Percentiles rank a stretch among this genome's conserved stretches.
phyloP scores from a whole-genome alignment of 1,140 invertebrate species.

The Apis florea region DNA sequence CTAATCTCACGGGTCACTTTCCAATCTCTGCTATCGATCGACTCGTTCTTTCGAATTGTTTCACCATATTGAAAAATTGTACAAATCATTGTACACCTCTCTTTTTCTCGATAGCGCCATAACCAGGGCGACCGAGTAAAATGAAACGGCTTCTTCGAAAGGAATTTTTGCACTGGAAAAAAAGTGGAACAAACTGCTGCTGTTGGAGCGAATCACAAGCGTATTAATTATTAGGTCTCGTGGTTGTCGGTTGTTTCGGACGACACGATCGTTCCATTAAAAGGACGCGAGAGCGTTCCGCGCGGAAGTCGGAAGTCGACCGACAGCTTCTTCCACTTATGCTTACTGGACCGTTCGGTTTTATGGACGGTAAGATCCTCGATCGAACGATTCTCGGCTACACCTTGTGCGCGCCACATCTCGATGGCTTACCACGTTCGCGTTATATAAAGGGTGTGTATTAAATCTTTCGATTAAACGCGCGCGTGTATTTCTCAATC shows the following conservation, averaged over 20 bases:
- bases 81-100: too few species aligned
- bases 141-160: too few species aligned
- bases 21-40: slow-evolving; percentile 27
- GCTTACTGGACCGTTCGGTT: slow-evolving; percentile 16
- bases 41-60: not conserved
- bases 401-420: slow-evolving; percentile 22
- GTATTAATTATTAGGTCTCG: not conserved
- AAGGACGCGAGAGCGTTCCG: not conserved
- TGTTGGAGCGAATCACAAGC: not conserved
- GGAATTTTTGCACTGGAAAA: too few species aligned
- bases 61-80: not conserved
- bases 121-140: too few species aligned
- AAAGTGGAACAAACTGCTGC: not conserved
- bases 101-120: not conserved
- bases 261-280: not conserved
- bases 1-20: slow-evolving; percentile 21
- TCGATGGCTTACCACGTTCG: slow-evolving; percentile 44
- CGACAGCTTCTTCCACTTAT: slow-evolving; percentile 22
- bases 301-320: slow-evolving; percentile 7
- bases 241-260: not conserved
- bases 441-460: slow-evolving; percentile 42
- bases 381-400: slow-evolving; percentile 58
- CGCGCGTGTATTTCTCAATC: not conserved
- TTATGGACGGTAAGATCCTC: slow-evolving; percentile 49
- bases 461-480: slow-evolving; percentile 40